Base-by-base conservation (phyloP, 1,140 invertebrate species). In the Drosophila pectinifera region DNA sequence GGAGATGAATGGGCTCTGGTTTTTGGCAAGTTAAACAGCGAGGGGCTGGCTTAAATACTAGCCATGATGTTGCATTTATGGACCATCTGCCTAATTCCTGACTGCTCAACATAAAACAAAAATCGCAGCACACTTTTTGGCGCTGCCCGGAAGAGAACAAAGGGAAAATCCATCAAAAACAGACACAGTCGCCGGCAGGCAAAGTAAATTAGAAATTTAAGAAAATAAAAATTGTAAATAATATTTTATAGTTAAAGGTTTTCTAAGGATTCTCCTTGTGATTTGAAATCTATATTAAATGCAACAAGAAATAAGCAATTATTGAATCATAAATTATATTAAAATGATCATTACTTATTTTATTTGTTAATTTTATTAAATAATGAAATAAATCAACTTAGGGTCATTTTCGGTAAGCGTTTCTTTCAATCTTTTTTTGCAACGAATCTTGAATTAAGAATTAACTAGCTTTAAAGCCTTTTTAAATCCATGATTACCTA, bases 31-130 rank as follows among this genome's bases (percentile, higher is more conserved):
- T 36, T 22, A 20, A 36, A 1, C 4, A 16, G 1, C 8, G n/a
- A 1, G 4, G n/a, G 18, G 11, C 20, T 3, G 22, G 7, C 2
- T 31, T 73, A 73, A 76, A 74, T 76, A 76, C 62, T 59, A 62
- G 75, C 61, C 59, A 64, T 83, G 75, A 79, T 76, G 65, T 38
- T 67, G 70, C 65, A 65, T 79, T 83, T 83, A 72, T 83, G 69
- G 20, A 20, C 13, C 26, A 5, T 13, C 6, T 73, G 69, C 49
- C 43, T 49, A 64, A 34, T 49, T 67, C 34, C 64, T 64, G 64
- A 18, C 59, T 39, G 36, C 22, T 46, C 16, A 36, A 48, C 64
- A 68, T 38, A 43, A 53, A 70, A 22, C 49, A n/a, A 48, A 48
- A 70, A 48, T 57, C 64, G 36, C 26, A 61, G 28, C 57, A 54